Conservation (phyloP, 1,140 invertebrate genomes). For the Coenobita brevimanus region DNA sequence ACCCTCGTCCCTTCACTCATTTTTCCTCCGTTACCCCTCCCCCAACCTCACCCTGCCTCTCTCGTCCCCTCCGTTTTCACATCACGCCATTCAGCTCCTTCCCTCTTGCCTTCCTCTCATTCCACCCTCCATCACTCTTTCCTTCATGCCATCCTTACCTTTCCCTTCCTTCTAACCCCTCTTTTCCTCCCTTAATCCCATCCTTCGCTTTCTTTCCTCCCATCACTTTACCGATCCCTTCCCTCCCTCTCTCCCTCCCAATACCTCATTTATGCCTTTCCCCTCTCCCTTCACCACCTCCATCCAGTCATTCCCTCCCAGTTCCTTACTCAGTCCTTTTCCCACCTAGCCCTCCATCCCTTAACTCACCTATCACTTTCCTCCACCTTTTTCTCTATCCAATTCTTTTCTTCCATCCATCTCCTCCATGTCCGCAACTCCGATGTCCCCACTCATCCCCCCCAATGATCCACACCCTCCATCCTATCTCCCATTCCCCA, state of each 20-base stretch:
- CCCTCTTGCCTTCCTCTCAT: no score
- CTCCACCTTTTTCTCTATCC: background rate
- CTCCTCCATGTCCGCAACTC: no score
- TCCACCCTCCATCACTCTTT: no score
- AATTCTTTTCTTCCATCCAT: background rate
- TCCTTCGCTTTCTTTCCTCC: background rate
- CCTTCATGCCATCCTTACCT: background rate
- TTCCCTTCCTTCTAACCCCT: background rate
- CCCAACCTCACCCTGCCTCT: no score
- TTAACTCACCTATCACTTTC: background rate
- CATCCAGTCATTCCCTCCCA: background rate
- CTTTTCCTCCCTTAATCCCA: background rate
- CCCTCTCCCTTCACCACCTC: background rate
- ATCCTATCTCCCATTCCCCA: background rate
- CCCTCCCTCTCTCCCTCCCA: no score
- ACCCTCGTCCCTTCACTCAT: no score
- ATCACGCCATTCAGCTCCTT: no score
- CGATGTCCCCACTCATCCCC: background rate
- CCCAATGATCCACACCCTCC: constrained; percentile 21
- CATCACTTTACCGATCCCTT: no score
- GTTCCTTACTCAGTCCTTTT: background rate
- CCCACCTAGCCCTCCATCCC: background rate
- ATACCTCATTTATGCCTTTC: background rate
- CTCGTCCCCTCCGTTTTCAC: no score
- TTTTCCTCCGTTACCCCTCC: background rate